These are phyloP conservation scores for Lepeophtheirus nordmannii DNA, from an alignment of 2,888 invertebrate species.

Conservation along the genomic window DNA sequence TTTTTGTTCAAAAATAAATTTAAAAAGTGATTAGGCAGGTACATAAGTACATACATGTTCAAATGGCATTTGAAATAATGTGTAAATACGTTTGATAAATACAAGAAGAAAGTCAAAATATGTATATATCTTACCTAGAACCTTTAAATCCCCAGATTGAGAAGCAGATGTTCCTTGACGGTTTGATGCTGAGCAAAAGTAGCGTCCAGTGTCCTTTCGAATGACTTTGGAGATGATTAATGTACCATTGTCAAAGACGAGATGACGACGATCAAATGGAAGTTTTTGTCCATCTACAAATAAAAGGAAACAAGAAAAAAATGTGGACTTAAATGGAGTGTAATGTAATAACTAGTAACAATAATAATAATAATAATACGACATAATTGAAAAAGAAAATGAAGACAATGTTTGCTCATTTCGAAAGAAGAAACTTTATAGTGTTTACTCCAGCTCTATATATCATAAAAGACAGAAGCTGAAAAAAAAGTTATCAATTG, in stretches of 20 bases:
- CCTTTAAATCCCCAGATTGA: conserved; percentile 55
- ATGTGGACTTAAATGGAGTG: not conserved
- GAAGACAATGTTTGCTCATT: no score
- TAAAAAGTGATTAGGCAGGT: not conserved
- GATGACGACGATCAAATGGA: conserved; percentile 69
- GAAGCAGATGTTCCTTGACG: conserved; percentile 62
- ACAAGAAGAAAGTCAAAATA: conserved; percentile 26
- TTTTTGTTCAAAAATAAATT: not conserved
- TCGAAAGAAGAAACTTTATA: not conserved
- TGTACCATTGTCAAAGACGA: conserved; percentile 70
- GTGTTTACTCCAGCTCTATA: not conserved
- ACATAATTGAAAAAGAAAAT: no score
- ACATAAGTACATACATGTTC: not conserved
- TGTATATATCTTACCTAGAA: conserved; percentile 49
- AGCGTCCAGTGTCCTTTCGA: conserved; percentile 67
- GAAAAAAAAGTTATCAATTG: no score
- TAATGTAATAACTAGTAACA: no score
- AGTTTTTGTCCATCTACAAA: conserved; percentile 60
- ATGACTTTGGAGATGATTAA: conserved; percentile 71
- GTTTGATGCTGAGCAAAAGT: conserved; percentile 75
- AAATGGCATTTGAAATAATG: not conserved
- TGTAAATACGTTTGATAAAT: not conserved
- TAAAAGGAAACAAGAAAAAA: conserved; percentile 2
- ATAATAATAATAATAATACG: no score
- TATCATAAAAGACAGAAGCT: no score